A percentile compares a stretch with the other conserved stretches of the same genome.
Evolutionary conservation across 2,888 invertebrate genomes (phyloP).

Genomic region (Macaria notata): DNA sequence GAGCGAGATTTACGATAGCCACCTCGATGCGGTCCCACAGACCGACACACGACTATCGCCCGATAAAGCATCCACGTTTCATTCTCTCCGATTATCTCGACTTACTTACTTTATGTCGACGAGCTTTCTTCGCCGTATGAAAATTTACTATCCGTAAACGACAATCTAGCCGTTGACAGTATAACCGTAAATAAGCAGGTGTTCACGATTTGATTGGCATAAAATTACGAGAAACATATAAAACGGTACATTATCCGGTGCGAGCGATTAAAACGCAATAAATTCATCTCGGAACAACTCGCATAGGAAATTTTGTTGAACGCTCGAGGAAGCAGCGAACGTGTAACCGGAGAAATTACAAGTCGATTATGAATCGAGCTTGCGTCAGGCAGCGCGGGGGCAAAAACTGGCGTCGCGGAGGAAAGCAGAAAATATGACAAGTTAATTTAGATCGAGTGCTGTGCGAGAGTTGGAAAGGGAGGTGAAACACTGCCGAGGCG

Average conservation of each 20-base stretch:
- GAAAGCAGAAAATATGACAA: slow-evolving; percentile 71
- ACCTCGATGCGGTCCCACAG: slow-evolving; percentile 31
- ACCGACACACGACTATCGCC: slow-evolving; percentile 28
- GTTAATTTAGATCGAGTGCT: slow-evolving; percentile 70
- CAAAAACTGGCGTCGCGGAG: slow-evolving; percentile 50
- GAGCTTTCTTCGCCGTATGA: slow-evolving; percentile 2
- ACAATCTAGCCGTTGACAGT: slow-evolving; percentile 33
- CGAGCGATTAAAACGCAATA: slow-evolving; percentile 60
- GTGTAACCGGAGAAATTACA: slow-evolving; percentile 53
- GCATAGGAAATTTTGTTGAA: slow-evolving; percentile 46
- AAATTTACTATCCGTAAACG: slow-evolving; percentile 31
- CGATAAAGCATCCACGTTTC: slow-evolving; percentile 18
- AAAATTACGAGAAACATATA: slow-evolving; percentile 48
- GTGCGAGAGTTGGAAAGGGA: slow-evolving; percentile 61
- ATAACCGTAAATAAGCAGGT: slow-evolving; percentile 27
- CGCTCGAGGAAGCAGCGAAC: slow-evolving; percentile 47
- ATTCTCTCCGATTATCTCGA: slow-evolving; percentile 5
- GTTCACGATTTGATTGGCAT: slow-evolving; percentile 48
- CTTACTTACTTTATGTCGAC: not conserved
- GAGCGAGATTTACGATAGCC: slow-evolving; percentile 44
- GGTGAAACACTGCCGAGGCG: slow-evolving; percentile 66
- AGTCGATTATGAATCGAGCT: slow-evolving; percentile 52
- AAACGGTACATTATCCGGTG: slow-evolving; percentile 58
- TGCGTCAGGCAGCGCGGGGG: slow-evolving; percentile 36
- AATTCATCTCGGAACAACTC: slow-evolving; percentile 45